Conservation (phyloP, 2,797 vertebrate species). For the Rachycentron canadum region DNA sequence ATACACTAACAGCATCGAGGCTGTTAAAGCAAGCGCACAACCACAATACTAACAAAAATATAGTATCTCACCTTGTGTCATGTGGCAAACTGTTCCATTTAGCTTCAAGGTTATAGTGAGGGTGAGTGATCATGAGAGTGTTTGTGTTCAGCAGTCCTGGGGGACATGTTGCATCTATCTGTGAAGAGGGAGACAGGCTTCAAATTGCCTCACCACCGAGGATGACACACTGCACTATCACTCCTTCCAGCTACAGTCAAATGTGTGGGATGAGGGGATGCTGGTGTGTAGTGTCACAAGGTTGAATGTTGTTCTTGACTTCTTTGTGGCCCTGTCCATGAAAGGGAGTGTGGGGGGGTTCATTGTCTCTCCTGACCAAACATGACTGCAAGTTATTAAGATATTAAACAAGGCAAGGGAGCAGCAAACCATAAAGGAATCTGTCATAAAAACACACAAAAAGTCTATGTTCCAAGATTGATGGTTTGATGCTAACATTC, state of each 20-base stretch:
- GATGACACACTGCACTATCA: slow-evolving; percentile 69
- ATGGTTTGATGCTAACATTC: background rate
- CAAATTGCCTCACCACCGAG: slow-evolving; percentile 67
- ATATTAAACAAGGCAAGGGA: slow-evolving; percentile 20
- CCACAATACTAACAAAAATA: slow-evolving; percentile 13
- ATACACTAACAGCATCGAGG: slow-evolving; percentile 8
- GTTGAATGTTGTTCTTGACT: slow-evolving; percentile 62
- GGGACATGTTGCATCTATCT: slow-evolving; percentile 66
- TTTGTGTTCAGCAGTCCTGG: slow-evolving; percentile 66
- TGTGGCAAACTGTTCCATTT: slow-evolving; percentile 56
- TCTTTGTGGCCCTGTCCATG: slow-evolving; percentile 49
- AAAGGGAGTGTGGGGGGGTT: slow-evolving; percentile 43
- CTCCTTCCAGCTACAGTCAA: slow-evolving; percentile 64
- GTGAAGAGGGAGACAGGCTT: slow-evolving; percentile 67
- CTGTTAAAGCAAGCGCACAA: background rate
- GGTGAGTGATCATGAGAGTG: slow-evolving; percentile 65
- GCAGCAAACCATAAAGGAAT: slow-evolving; percentile 17
- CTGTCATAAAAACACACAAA: background rate
- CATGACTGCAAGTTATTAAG: slow-evolving; percentile 21
- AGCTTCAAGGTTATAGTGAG: slow-evolving; percentile 63
- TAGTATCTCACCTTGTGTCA: slow-evolving; percentile 35
- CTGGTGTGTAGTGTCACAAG: slow-evolving; percentile 53
- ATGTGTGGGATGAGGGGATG: slow-evolving; percentile 38
- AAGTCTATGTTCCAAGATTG: no score
- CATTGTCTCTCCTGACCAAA: slow-evolving; percentile 41